Base-by-base conservation (phyloP, 1,140 invertebrate species). In the Polyergus mexicanus region DNA sequence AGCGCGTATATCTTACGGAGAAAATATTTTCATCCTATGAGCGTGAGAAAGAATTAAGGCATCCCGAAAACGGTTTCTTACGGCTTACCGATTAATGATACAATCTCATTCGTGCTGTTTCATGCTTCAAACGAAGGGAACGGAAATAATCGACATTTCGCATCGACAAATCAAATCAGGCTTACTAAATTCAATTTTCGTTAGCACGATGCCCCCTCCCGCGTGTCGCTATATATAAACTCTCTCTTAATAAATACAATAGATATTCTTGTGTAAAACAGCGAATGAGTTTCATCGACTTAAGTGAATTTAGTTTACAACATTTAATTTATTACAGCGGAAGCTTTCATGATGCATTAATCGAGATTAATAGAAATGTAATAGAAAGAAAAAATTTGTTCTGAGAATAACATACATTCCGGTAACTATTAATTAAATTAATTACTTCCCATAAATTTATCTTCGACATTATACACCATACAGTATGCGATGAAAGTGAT, bases 1-100 rank as follows among this genome's bases (percentile, higher is more conserved):
- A 51, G 72, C 58, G 62, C 60, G 44, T 76, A 77, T 77, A 84
- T 84, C 60, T 75, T 56, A 32, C 44, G 81, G 32, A 28, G 47
- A 77, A 84, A 77, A 84, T 84, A 84, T 84, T 84, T 84, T 84
- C 72, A 84, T 77, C 62, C 47, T 65, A 44, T 3, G 38, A 44
- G 66, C 35, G 80, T 41, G 58, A 77, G 58, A 63, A 47, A 58
- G 41, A 71, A 65, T 76, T 32, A 28, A 47, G 60, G 38, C 44
- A 41, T 76, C 35, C 41, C 69, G 60, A 44, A 62, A 84, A 19
- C 41, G n/a, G 6, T n/a, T 25, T 60, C 51, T 56, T 35, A 51
- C 32, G 56, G 19, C 58, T 84, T 77, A 25, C n/a, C 56, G 74
- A 76, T 76, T 76, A 84, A 54, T 62, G 28, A 69, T n/a, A 13